Evolutionary conservation across 2,113 vertebrate genomes (phyloP).

Genomic region (Paraplagusia blochii): DNA sequence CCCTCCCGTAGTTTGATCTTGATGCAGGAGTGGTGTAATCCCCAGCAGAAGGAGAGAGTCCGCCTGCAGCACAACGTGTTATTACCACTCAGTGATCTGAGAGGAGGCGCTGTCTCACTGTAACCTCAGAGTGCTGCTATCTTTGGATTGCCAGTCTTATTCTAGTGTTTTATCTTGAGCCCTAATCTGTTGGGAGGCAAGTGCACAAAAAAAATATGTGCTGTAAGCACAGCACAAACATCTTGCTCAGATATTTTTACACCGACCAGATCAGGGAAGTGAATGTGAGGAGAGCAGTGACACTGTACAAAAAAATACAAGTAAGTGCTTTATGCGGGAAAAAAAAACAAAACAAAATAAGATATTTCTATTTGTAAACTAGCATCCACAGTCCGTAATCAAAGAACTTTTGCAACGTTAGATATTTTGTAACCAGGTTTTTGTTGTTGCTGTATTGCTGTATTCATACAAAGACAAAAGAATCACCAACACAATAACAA

Average conservation of each 20-base stretch:
- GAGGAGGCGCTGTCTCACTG: constrained; percentile 4
- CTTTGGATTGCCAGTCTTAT: constrained; percentile 16
- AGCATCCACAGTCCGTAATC: too few species aligned
- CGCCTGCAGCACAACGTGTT: constrained; percentile 23
- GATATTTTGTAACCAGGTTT: too few species aligned
- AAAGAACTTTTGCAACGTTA: too few species aligned
- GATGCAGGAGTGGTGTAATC: constrained; percentile 18
- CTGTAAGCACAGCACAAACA: constrained; percentile 1
- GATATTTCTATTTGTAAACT: too few species aligned
- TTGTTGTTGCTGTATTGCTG: too few species aligned
- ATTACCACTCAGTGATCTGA: constrained; percentile 26
- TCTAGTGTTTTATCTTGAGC: constrained; percentile 7
- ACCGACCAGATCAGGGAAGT: neutral
- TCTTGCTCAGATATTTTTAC: neutral
- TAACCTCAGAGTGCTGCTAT: constrained; percentile 25
- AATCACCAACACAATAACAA: too few species aligned
- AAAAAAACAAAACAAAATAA: too few species aligned
- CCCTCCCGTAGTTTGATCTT: constrained; percentile 28
- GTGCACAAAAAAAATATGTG: neutral
- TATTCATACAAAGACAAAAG: too few species aligned
- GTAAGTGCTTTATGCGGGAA: too few species aligned
- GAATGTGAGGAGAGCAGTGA: constrained; percentile 1
- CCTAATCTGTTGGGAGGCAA: constrained; percentile 5
- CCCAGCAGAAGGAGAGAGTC: neutral
- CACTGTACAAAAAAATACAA: neutral